Evolutionary conservation across 2,888 invertebrate genomes (phyloP), one percentile per base, ranked within the genome.

Genomic region (Idaea aversata): DNA sequence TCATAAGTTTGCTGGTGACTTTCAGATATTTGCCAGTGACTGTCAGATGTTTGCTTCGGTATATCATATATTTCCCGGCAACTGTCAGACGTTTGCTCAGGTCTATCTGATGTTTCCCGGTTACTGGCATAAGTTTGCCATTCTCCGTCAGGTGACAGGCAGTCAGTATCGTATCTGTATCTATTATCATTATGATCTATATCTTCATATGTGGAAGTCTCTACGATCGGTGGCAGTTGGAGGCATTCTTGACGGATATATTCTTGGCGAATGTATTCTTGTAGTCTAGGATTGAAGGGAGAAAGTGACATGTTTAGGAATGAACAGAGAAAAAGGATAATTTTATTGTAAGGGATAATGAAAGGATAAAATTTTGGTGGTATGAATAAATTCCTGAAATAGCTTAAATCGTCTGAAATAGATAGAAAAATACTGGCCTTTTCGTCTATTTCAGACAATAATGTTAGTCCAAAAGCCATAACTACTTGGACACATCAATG

Each of bases 221-320:
- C 72, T 0, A 64, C 10, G 5, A 69, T 65, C 1, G 64, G 59
- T n/a, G 72, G 64, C 10, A 67, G 16, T 13, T 16, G 58, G 47
- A 62, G 57, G 13, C 67, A 65, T 15, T 67, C 47, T 61, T 71
- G 71, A 0, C 64, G 72, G 6, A 65, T 15, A 34, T 65, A 69
- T 61, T 73, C 72, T 7, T 69, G 68, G 5, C 70, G 70, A 34
- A 75, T 68, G 68, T 70, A 75, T 36, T 75, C 67, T 68, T 76
- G 74, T 4, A 75, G 16, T 67, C 82, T 82, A 47, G 7, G 47
- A 13, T 47, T 47, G 73, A 38, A 66, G 67, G 64, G 34, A 61
- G 63, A 64, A 64, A 61, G 38, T 59, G 68, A 66, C 57, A 13
- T 63, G 62, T 25, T 58, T 58, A 34, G 16, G 13, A 34, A 34